Evolutionary conservation across 2,113 vertebrate genomes (phyloP), one percentile per base, ranked within the genome.

Genomic region (Oreochromis spilurus): DNA sequence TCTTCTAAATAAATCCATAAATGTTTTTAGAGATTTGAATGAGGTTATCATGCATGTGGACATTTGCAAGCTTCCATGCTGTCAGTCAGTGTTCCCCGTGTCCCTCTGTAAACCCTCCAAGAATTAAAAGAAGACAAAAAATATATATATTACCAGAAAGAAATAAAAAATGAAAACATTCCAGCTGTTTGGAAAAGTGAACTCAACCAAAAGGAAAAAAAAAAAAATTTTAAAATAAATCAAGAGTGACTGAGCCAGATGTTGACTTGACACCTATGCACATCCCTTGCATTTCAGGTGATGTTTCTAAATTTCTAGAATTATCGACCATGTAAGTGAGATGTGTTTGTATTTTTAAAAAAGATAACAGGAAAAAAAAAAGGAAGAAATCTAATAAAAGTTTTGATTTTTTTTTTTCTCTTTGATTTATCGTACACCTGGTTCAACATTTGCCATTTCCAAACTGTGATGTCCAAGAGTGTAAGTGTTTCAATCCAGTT

Each of bases 21-120:
- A 97, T 97, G 96, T 97, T 97, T 65, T 97, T 97, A 97, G 96
- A 97, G 96, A 97, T 97, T 95, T 97, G 97, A 97, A 97, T 97
- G 97, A 97, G 97, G 97, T 97, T 82, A 95, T 97, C 97, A 97
- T 99, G 98, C 98, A 99, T 99, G 98, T 99, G 97, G 97, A 97
- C 97, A 97, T 97, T 98, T 96, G 96, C 97, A 97, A 98, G 97
- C 97, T 96, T 98, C 97, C 97, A 97, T 97, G 97, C 97, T 89
- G 97, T 98, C 96, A 96, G 97, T 97, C 97, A 97, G 97, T 97
- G 97, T 97, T 97, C 96, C 96, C 95, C 52, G 96, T 97, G 97
- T 98, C 97, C 87, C 65, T 85, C 91, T 87, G 87, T 89, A 78
- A 88, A 88, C 82, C 60, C 60, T 86, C 85, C 24, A 6, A 85